Evolutionary conservation across 2,113 vertebrate species (phyloP).

Genomic region (Microtus oregoni): DNA sequence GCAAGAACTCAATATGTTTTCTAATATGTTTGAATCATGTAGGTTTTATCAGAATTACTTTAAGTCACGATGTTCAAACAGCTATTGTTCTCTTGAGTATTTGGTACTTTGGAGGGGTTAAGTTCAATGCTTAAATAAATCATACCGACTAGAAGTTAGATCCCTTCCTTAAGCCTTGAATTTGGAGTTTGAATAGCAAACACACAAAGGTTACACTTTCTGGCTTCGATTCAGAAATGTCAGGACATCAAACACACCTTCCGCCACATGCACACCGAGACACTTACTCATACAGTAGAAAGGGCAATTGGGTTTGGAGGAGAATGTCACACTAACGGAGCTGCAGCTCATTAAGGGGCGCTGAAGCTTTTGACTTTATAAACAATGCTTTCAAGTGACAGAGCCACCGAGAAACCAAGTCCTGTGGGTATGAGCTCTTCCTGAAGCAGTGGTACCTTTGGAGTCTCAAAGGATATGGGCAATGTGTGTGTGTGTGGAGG

Average conservation of each 20-base stretch:
- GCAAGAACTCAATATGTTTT: background rate
- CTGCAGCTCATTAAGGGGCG: conserved; percentile 61
- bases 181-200: conserved; percentile 60
- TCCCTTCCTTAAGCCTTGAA: conserved; percentile 52
- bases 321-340: conserved; percentile 53
- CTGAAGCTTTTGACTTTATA: conserved; percentile 54
- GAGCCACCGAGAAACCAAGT: conserved; percentile 30
- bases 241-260: conserved; percentile 70
- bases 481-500: background rate
- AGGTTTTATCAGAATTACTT: conserved; percentile 41
- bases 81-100: conserved; percentile 33
- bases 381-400: conserved; percentile 65
- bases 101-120: background rate
- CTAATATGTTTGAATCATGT: background rate
- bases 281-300: conserved; percentile 40
- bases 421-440: background rate
- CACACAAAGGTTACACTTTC: conserved; percentile 71
- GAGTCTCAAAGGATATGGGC: background rate
- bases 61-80: conserved; percentile 41
- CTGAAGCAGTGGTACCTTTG: background rate
- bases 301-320: conserved; percentile 67
- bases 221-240: conserved; percentile 74
- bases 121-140: conserved; percentile 42
- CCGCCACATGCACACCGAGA: conserved; percentile 39
- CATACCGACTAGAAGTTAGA: conserved; percentile 23